Evolutionary conservation across 2,113 vertebrate genomes (phyloP).

Genomic region (Chionomys nivalis): DNA sequence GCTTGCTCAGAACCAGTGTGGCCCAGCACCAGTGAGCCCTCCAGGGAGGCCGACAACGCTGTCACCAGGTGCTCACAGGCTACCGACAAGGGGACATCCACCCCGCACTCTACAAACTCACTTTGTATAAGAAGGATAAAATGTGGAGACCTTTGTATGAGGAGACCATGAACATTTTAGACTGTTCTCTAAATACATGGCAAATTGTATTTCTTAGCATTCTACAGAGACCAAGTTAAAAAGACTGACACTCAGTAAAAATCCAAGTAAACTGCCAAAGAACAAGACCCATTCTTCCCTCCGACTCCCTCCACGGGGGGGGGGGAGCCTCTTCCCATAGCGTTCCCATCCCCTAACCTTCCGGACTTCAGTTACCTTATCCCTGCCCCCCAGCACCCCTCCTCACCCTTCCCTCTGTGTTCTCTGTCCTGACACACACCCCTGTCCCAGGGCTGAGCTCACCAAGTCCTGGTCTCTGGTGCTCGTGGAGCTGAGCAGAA

Average conservation of each 20-base stretch:
- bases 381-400: too few relatives aligned
- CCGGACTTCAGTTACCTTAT: too few relatives aligned
- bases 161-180: neutral
- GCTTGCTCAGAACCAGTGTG: neutral
- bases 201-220: neutral
- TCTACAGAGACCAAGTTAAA: neutral
- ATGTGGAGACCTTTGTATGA: neutral
- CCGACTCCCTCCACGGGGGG: neutral
- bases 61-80: neutral
- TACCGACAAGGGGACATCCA: neutral
- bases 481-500: too few relatives aligned
- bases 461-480: too few relatives aligned
- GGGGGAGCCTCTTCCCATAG: too few relatives aligned
- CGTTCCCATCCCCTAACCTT: too few relatives aligned
- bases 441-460: too few relatives aligned
- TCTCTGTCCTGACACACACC: too few relatives aligned
- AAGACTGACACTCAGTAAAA: neutral
- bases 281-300: neutral
- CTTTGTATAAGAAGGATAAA: neutral
- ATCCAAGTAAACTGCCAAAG: neutral
- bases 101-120: neutral
- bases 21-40: neutral
- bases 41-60: too few relatives aligned
- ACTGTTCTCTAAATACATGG: neutral
- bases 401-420: too few relatives aligned